Evolutionary conservation across 2,797 vertebrate species (phyloP), one percentile per base, ranked within the genome.

Genomic region (Tolypeutes matacus): DNA sequence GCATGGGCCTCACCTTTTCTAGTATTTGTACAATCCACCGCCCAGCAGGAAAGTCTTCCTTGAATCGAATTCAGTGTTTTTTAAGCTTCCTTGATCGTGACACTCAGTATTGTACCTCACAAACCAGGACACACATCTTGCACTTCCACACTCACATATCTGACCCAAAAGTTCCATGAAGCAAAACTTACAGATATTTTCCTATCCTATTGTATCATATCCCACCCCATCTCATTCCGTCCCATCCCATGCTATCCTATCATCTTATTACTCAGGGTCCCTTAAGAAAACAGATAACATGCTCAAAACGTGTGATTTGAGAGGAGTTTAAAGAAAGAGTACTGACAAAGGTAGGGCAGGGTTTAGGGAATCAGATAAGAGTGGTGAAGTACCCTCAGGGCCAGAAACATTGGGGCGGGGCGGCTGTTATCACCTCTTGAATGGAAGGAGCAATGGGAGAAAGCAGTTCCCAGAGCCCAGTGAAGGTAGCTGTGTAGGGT

Each of bases 1-100:
- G 20, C 5, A 0, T 11, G 11, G 27, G 29, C n/a, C 13, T 17
- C 1, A 6, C 62, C 20, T 58, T 70, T n/a, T 62, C 21, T 13
- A 15, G 27, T 81, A 4, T 69, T 46, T 82, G 18, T 17, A 10
- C 17, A 11, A 12, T 36, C 70, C 46, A 25, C 34, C 69, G 29
- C 25, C 23, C 0, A 3, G 11, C 13, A 6, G 64, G 25, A 42
- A 60, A 53, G 25, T 70, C 53, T 86, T 70, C 14, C 56, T 53
- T 5, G 14, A 29, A 14, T 12, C 39, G 23, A 89, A 34, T 93
- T 51, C 51, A 1, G 0, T 36, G 49, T 81, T 78, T 84, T 23
- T 20, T 13, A 39, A 11, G 42, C 46, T 14, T 36, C 80, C 62
- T 75, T 73, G 77, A 62, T n/a, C 1, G 1, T 90, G 67, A 7